Percentiles rank a stretch among this genome's conserved stretches.
phyloP scores from a whole-genome alignment of 37 sponge, comb jelly and placozoan genomes.

The Crambe crambe region DNA sequence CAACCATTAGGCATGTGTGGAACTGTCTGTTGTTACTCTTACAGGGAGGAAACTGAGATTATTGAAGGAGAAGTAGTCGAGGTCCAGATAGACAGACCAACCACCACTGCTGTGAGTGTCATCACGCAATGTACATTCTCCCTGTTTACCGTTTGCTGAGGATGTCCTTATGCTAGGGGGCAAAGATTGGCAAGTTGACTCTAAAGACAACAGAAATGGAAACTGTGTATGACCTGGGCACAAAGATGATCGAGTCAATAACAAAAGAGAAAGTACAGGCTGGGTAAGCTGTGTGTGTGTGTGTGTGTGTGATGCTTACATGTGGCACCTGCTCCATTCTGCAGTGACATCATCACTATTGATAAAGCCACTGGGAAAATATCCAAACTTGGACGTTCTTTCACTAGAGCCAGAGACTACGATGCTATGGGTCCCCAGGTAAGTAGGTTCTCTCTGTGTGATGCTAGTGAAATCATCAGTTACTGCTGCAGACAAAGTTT shows the following conservation, averaged over 20 bases:
- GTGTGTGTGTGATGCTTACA: background rate
- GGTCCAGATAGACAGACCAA: constrained; percentile 96
- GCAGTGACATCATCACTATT: constrained; percentile 94
- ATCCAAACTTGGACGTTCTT: constrained; percentile 89
- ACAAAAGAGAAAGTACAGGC: constrained; percentile 97
- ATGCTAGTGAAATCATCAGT: background rate
- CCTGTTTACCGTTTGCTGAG: background rate
- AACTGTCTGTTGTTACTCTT: background rate
- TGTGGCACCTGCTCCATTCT: background rate
- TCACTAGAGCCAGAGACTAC: constrained; percentile 95
- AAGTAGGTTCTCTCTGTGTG: background rate
- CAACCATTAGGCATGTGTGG: background rate
- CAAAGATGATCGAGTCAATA: constrained; percentile 97
- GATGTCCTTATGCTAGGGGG: constrained; percentile 55
- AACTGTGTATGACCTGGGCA: constrained; percentile 94
- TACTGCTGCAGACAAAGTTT: constrained; percentile 80
- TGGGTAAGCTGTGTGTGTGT: constrained; percentile 52
- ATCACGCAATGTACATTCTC: no score
- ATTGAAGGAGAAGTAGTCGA: constrained; percentile 99
- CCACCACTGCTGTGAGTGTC: constrained; percentile 77
- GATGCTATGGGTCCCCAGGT: constrained; percentile 99
- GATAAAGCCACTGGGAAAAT: constrained; percentile 96
- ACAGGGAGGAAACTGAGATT: constrained; percentile 97
- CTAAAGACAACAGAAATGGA: constrained; percentile 99
- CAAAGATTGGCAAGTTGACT: constrained; percentile 93